Conservation (phyloP, 2,888 invertebrate genomes). For the Diarsia brunnea region DNA sequence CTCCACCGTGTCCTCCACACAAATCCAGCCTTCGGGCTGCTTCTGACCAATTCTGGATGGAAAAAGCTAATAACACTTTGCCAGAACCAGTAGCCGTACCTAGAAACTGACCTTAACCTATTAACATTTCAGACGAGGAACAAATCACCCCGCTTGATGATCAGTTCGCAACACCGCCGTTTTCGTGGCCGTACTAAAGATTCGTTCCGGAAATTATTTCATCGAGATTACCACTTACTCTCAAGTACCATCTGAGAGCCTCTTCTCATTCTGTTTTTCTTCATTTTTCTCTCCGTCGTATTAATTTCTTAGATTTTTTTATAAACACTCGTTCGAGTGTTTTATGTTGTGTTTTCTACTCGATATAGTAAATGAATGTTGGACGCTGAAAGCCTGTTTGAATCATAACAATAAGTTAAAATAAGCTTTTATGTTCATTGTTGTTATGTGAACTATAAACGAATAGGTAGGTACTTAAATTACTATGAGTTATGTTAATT, state of each 20-base stretch:
- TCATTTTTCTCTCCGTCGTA: constrained; percentile 68
- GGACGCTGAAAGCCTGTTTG: constrained; percentile 13
- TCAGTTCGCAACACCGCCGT: constrained; percentile 41
- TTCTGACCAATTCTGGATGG: background rate
- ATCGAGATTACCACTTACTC: constrained; percentile 80
- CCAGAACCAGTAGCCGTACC: background rate
- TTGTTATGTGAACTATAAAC: background rate
- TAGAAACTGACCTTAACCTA: background rate
- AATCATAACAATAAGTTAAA: background rate
- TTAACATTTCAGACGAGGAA: background rate
- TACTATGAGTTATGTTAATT: too few species aligned
- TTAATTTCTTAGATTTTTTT: constrained; percentile 74
- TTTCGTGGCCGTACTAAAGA: constrained; percentile 65
- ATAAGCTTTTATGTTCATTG: background rate
- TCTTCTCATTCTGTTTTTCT: constrained; percentile 61
- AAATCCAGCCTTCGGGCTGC: background rate
- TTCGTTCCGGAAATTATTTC: constrained; percentile 82
- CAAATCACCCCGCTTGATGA: background rate
- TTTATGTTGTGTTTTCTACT: constrained; percentile 43
- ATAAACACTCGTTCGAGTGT: constrained; percentile 58
- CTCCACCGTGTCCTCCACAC: too few species aligned
- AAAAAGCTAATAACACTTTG: background rate
- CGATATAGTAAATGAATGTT: constrained; percentile 21
- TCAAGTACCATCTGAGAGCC: constrained; percentile 70
- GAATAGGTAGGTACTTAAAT: too few species aligned